A percentile compares a stretch with the other conserved stretches of the same genome.
Evolutionary conservation across 2,888 invertebrate genomes (phyloP).

Genomic region (Digitonthophagus gazella): DNA sequence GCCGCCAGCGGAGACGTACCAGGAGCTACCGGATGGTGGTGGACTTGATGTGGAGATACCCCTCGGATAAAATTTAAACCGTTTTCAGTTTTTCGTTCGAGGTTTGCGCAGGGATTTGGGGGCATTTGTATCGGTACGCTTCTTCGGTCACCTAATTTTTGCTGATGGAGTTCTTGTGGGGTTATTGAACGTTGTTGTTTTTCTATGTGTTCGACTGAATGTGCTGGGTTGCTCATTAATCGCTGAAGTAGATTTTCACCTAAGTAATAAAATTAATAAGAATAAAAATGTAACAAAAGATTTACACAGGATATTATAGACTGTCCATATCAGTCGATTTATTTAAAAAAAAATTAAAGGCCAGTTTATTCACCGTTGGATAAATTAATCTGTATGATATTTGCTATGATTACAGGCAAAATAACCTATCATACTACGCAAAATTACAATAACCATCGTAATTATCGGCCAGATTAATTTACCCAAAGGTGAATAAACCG

Average conservation of each 20-base stretch:
- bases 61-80: constrained; percentile 55
- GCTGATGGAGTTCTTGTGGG: constrained; percentile 56
- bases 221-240: constrained; percentile 80
- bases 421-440: too few relatives aligned
- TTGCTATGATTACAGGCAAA: too few relatives aligned
- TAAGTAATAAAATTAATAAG: neutral
- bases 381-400: too few relatives aligned
- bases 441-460: too few relatives aligned
- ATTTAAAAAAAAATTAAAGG: too few relatives aligned
- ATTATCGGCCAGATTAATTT: too few relatives aligned
- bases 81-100: constrained; percentile 48
- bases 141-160: constrained; percentile 38
- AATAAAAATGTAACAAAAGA: too few relatives aligned
- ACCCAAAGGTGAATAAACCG: too few relatives aligned
- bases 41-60: constrained; percentile 58
- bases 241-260: constrained; percentile 61
- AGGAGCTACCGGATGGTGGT: constrained; percentile 31
- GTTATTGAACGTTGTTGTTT: constrained; percentile 78
- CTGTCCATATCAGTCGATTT: too few relatives aligned
- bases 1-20: constrained; percentile 36
- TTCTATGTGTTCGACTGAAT: constrained; percentile 84
- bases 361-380: too few relatives aligned
- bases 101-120: constrained; percentile 34
- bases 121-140: constrained; percentile 43
- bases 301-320: too few relatives aligned